These are phyloP conservation scores for Diplogasteroides magnus DNA, from an alignment of 1,140 invertebrate genomes.

Conservation along the genomic window DNA sequence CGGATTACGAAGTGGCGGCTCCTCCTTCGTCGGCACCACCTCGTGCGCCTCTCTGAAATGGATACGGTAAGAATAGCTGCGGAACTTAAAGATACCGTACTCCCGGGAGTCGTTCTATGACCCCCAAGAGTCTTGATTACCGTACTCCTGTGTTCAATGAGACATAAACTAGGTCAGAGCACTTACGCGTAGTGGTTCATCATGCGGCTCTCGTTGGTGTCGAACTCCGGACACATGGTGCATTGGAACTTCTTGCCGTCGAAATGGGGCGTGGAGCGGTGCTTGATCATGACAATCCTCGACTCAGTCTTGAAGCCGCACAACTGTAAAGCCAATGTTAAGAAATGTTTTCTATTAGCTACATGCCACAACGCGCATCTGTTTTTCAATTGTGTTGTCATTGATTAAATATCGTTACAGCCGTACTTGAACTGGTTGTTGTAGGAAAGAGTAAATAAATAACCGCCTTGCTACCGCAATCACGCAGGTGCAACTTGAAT, in stretches of 20 bases:
- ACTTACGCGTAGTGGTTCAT: conserved; percentile 48
- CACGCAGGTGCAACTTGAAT: too few relatives aligned
- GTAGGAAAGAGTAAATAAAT: too few relatives aligned
- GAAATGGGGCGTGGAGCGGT: conserved; percentile 42
- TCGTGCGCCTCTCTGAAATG: conserved; percentile 43
- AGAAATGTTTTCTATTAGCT: too few relatives aligned
- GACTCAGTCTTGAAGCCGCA: conserved; percentile 50
- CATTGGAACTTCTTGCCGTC: conserved; percentile 42
- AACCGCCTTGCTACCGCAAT: background rate
- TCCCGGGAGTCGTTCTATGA: background rate
- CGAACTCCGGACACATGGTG: conserved; percentile 46
- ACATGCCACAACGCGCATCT: too few relatives aligned
- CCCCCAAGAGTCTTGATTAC: too few relatives aligned
- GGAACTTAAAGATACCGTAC: conserved; percentile 1
- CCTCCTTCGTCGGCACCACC: conserved; percentile 40
- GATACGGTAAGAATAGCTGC: conserved; percentile 11
- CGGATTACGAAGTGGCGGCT: conserved; percentile 34
- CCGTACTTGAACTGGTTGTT: too few relatives aligned
- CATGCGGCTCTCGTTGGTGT: conserved; percentile 51
- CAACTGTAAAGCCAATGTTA: conserved; percentile 2
- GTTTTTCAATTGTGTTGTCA: too few relatives aligned
- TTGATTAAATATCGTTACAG: too few relatives aligned
- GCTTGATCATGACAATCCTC: conserved; percentile 33
- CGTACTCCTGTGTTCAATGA: too few relatives aligned
- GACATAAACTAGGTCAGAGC: too few relatives aligned